A percentile compares a stretch with the other conserved stretches of the same genome.
phyloP scores from a whole-genome alignment of 2,888 invertebrate species.

The Frankliniella intonsa region DNA sequence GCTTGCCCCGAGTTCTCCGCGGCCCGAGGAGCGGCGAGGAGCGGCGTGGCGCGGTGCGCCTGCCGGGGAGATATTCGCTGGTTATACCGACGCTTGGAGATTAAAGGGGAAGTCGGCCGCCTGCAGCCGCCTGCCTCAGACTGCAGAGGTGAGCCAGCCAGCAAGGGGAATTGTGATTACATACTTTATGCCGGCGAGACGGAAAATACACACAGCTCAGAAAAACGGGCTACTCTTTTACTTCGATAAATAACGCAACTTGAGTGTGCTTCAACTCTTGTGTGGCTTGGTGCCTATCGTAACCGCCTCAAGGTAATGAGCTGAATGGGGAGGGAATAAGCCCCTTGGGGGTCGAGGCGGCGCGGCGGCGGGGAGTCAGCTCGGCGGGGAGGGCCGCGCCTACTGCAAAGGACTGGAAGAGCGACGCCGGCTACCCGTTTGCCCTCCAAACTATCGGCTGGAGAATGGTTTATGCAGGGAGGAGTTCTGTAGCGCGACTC shows the following conservation, averaged over 20 bases:
- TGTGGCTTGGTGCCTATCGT: no score
- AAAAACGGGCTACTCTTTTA: not conserved
- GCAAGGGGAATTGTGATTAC: not conserved
- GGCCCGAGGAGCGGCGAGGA: not conserved
- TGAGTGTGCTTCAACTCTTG: not conserved
- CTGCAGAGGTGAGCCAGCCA: no score
- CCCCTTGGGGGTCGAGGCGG: no score
- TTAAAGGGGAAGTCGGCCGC: not conserved
- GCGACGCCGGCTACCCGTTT: no score
- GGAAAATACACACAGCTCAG: not conserved
- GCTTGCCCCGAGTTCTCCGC: not conserved
- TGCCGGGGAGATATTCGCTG: not conserved
- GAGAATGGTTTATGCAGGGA: no score
- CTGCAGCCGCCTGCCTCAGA: not conserved
- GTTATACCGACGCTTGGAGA: not conserved
- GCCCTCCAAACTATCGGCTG: no score
- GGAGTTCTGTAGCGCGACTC: no score
- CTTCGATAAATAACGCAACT: conserved; percentile 15
- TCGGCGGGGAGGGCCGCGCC: no score
- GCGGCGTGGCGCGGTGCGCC: not conserved
- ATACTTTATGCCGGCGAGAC: conserved; percentile 1
- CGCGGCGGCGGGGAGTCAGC: no score
- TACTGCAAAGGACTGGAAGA: no score
- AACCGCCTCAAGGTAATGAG: no score
- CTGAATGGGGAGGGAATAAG: no score